A percentile compares a stretch with the other conserved stretches of the same genome.
phyloP scores from a whole-genome alignment of 2,113 vertebrate species.

The Caranx melampygus region DNA sequence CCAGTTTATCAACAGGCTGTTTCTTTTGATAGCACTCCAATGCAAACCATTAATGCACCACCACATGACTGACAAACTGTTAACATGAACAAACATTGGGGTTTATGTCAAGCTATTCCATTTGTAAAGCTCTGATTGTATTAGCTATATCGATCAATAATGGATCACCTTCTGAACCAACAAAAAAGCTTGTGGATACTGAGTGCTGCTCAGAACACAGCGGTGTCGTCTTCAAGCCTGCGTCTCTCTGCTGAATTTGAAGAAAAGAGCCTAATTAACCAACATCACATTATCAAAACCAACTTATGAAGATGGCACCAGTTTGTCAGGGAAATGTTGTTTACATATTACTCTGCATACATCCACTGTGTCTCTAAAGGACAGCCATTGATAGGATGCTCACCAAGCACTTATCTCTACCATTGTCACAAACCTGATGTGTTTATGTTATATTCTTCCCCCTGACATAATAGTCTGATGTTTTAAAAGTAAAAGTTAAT shows the following conservation, averaged over 20 bases:
- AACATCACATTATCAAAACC: background rate
- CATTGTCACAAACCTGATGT: background rate
- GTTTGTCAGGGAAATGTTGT: background rate
- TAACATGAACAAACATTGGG: background rate
- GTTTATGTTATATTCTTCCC: too few relatives aligned
- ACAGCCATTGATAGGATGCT: background rate
- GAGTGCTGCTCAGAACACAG: background rate
- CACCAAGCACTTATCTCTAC: conserved; percentile 1
- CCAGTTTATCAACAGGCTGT: background rate
- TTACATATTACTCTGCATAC: background rate
- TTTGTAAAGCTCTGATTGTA: conserved; percentile 8
- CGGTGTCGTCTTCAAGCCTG: background rate
- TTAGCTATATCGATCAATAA: conserved; percentile 15
- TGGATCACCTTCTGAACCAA: conserved; percentile 4
- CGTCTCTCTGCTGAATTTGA: conserved; percentile 2
- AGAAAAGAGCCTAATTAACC: background rate
- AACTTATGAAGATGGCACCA: background rate
- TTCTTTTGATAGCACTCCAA: background rate
- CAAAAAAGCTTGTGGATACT: background rate
- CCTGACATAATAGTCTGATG: background rate
- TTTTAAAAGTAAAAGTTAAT: background rate
- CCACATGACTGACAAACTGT: background rate
- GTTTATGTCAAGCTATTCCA: background rate
- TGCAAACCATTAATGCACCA: background rate
- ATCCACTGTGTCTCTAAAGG: conserved; percentile 16